Conservation (phyloP, 2,888 invertebrate species). For the Anoncus sp. region DNA sequence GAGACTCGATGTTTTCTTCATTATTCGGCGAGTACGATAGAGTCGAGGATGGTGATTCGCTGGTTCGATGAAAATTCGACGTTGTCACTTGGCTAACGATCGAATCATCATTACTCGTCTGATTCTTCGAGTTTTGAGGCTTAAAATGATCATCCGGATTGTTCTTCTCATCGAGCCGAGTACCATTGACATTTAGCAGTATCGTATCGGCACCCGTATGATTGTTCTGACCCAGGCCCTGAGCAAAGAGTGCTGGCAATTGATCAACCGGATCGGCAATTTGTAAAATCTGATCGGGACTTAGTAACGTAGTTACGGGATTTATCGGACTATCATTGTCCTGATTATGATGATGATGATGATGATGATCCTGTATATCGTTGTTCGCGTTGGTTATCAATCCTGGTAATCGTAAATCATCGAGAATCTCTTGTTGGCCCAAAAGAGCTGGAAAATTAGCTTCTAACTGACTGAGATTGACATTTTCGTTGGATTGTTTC, state of each 20-base stretch:
- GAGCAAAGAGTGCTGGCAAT: slow-evolving; percentile 79
- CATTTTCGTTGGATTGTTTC: slow-evolving; percentile 71
- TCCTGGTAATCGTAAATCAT: slow-evolving; percentile 76
- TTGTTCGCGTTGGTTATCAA: slow-evolving; percentile 77
- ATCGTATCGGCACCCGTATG: slow-evolving; percentile 81
- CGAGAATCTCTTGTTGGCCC: slow-evolving; percentile 76
- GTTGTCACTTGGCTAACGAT: not conserved
- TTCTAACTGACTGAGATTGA: slow-evolving; percentile 71
- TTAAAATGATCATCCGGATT: slow-evolving; percentile 82
- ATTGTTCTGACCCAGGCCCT: slow-evolving; percentile 76
- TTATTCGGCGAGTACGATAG: slow-evolving; percentile 20
- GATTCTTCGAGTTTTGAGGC: slow-evolving; percentile 62
- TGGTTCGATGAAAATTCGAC: slow-evolving; percentile 5
- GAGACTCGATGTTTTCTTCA: slow-evolving; percentile 5
- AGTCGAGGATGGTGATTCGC: slow-evolving; percentile 15
- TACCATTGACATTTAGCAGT: slow-evolving; percentile 82
- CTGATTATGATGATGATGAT: too few relatives aligned
- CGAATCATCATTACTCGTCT: not conserved
- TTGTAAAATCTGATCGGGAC: slow-evolving; percentile 80
- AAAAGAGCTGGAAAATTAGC: slow-evolving; percentile 74
- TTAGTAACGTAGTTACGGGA: slow-evolving; percentile 78
- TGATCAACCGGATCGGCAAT: slow-evolving; percentile 82
- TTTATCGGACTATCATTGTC: slow-evolving; percentile 63
- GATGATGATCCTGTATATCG: slow-evolving; percentile 71
- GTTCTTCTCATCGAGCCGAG: slow-evolving; percentile 78